Base-by-base conservation (phyloP, 2,888 invertebrate species). In the Campaea margaritaria region DNA sequence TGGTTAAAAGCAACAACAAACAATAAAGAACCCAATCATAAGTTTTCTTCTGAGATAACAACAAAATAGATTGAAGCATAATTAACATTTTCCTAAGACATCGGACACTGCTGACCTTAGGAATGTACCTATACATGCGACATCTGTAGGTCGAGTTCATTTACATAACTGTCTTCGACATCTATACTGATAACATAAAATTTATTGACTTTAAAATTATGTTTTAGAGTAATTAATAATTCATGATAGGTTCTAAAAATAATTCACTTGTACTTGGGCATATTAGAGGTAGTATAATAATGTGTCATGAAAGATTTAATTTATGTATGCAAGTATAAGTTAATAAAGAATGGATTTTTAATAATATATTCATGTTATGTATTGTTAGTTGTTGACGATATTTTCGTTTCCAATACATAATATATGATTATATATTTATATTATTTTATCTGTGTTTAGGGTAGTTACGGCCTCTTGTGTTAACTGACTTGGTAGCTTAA, bases 101-200 rank as follows among this genome's bases (percentile, higher is more conserved):
- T 8, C 12, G 16, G n/a, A 53, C 14, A 39, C 15, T 8, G 2
- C 12, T 48, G 28, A 49, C 48, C 36, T 56, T 38, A 56, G 44
- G 41, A 46, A 53, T 58, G 36, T 28, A 31, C 5, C 9, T 31
- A 42, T 44, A 38, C 38, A 13, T 47, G 43, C 12, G n/a, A 14
- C 58, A 53, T 48, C 53, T 59, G 63, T 53, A 65, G 54, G 60
- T 54, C 54, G 49, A 38, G 44, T 27, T 38, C 11, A 76, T 80
- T 79, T 74, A 68, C 79, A 79, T 79, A 74, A 66, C 70, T 75
- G 78, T 73, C 77, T 73, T 67, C 64, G 45, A 48, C 71, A 74
- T 76, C 73, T 69, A 65, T 62, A 58, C 66, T 61, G 79, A 80
- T 79, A 79, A 72, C 62, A 52, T 55, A 47, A 53, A 70, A 80